Base-by-base conservation (phyloP, 2,797 vertebrate species). In the Apogon hyalosoma region DNA sequence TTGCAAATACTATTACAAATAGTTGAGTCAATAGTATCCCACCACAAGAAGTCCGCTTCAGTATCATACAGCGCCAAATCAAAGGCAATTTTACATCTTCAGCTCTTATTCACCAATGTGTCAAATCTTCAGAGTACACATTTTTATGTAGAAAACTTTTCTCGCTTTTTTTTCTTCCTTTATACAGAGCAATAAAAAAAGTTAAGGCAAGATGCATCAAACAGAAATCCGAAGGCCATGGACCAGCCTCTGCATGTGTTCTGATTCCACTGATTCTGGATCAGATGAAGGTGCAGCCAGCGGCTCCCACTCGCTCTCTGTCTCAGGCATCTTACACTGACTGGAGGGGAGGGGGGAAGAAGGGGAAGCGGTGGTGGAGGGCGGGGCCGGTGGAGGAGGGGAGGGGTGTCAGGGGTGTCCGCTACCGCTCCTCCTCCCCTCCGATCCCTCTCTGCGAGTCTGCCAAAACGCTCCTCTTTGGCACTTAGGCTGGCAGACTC, bases 401-500 rank as follows among this genome's bases (percentile, higher is more conserved):
- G 87, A 90, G 88, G 90, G 92, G 88, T 83, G 89, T 93, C 92
- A 85, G 87, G 90, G 90, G 92, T 91, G 93, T 93, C 90, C 93
- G 88, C 93, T 93, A 90, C 91, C 43, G 47, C 90, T 90, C 82
- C 92, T 85, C 80, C 62, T 72, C 92, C 92, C 78, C 91, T 83
- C 90, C 40, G 10, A 68, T 63, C 52, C 63, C 54, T 69, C 63
- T 48, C 73, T 66, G 84, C 83, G 82, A 84, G 92, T 94, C 92
- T 87, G 92, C 90, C 90, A 90, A 90, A 91, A 93, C 76, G 79
- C 92, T 78, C 87, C 0, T 86, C 84, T 95, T 96, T 95, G 94
- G 95, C 95, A 94, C 94, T 96, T 96, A 99, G 1, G 97, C 97
- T 90, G 97, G 98, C 94, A 99, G 95, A 92, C 98, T 99, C 91